A percentile compares a stretch with the other conserved stretches of the same genome.
These are phyloP conservation scores for Saccopteryx leptura DNA, from an alignment of 2,113 vertebrate genomes.

Conservation along the genomic window DNA sequence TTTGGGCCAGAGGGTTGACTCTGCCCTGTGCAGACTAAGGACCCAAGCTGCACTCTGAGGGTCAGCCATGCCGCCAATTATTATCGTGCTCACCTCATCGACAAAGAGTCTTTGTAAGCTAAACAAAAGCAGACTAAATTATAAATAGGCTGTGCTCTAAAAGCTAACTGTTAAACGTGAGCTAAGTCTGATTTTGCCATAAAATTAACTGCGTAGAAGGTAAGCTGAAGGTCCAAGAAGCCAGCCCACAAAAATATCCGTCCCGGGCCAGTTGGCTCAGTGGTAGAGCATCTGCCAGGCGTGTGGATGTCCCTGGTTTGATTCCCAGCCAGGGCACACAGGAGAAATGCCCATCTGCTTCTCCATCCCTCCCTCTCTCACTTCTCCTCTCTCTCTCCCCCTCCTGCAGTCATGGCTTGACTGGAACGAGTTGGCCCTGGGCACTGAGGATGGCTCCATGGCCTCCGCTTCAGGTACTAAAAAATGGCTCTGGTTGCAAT, in stretches of 20 bases:
- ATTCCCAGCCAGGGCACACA: too few relatives aligned
- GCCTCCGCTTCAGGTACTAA: too few relatives aligned
- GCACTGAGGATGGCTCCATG: too few relatives aligned
- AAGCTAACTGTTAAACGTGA: not conserved
- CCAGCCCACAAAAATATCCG: not conserved
- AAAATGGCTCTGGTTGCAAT: too few relatives aligned
- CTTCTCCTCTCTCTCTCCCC: too few relatives aligned
- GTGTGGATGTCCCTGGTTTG: too few relatives aligned
- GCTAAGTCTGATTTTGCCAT: not conserved
- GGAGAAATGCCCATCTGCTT: too few relatives aligned
- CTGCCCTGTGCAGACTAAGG: not conserved
- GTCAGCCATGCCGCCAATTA: not conserved
- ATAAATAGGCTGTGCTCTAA: not conserved
- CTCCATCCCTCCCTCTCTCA: too few relatives aligned
- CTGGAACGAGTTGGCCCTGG: too few relatives aligned
- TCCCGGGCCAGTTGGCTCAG: too few relatives aligned
- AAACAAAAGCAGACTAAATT: not conserved
- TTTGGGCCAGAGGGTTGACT: not conserved
- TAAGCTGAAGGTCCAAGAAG: not conserved
- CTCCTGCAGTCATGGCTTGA: too few relatives aligned
- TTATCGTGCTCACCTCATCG: not conserved
- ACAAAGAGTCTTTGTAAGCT: not conserved
- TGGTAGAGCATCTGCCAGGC: too few relatives aligned
- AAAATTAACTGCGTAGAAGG: not conserved
- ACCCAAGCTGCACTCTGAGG: not conserved